Evolutionary conservation across 2,888 invertebrate genomes (phyloP), one percentile per base, ranked within the genome.

Genomic region (Gibbula magus): DNA sequence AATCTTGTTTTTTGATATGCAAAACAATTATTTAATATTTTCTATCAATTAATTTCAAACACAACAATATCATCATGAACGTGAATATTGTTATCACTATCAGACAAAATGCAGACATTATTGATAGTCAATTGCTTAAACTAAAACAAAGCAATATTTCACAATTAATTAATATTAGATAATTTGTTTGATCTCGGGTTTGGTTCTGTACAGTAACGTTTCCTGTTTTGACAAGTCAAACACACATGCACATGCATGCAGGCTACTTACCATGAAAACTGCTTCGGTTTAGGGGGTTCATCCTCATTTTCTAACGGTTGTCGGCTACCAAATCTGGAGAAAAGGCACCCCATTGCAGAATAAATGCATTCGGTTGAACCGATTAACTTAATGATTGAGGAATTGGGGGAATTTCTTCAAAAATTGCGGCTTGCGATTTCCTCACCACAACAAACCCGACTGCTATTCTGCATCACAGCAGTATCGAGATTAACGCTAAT

Each of bases 221-320:
- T 61, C 61, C 16, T 29, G 61, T 61, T 61, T 61, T 61, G 61
- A 29, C 61, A 61, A 25, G 75, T 75, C 53, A 10, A n/a, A 7
- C 25, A 18, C 75, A 75, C 29, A 22, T 54, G 8, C 18, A 8
- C 32, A n/a, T 75, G 16, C n/a, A 67, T 25, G 51, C n/a, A n/a
- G 18, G 5, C 10, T 39, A 79, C 83, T 85, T 45, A 85, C 85
- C 85, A 85, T 18, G 85, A 85, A 79, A 83, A 84, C 22, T 83
- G 83, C 75, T 85, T 84, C 0, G 83, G 83, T 70, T 85, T 82
- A 29, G 81, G 75, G 18, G 82, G 78, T 77, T 83, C 85, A 51
- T 82, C 80, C 20, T 82, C 78, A 18, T 81, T 81, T 53, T 81
- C 80, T 56, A 83, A 82, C 25, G 78, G 83, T 35, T 79, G 75